A percentile compares a stretch with the other conserved stretches of the same genome.
Evolutionary conservation across 2,888 invertebrate species (phyloP).

Genomic region (Atherix ibis): DNA sequence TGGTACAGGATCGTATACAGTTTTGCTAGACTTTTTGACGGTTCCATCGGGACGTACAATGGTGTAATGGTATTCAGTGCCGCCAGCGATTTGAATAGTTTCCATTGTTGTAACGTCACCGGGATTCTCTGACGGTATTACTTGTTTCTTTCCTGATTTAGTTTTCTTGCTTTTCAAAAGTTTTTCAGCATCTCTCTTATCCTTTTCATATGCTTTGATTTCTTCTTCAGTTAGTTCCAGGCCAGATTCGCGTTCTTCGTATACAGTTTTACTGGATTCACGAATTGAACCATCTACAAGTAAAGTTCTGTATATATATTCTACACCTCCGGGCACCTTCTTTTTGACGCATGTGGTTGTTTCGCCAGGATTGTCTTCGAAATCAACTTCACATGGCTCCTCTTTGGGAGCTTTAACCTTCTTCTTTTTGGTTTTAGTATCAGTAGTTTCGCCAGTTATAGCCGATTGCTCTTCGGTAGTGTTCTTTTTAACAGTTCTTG

Average conservation of each 20-base stretch:
- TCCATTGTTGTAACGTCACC: slow-evolving; percentile 32
- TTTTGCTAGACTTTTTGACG: slow-evolving; percentile 29
- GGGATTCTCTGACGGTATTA: slow-evolving; percentile 29
- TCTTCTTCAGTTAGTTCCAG: slow-evolving; percentile 31
- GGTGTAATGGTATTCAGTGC: slow-evolving; percentile 30
- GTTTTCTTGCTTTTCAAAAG: slow-evolving; percentile 28
- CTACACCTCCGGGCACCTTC: slow-evolving; percentile 25
- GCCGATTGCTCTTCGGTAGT: slow-evolving; percentile 2
- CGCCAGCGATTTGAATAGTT: slow-evolving; percentile 29
- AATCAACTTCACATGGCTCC: slow-evolving; percentile 17
- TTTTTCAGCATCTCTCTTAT: slow-evolving; percentile 30
- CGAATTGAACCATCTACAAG: slow-evolving; percentile 27
- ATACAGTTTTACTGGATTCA: slow-evolving; percentile 29
- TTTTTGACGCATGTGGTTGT: slow-evolving; percentile 23
- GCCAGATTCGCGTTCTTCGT: slow-evolving; percentile 28
- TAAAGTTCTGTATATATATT: slow-evolving; percentile 27
- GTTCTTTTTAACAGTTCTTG: slow-evolving; percentile 7
- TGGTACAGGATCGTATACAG: slow-evolving; percentile 28
- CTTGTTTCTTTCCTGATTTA: slow-evolving; percentile 28
- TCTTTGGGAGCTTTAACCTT: slow-evolving; percentile 2
- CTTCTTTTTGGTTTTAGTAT: too few relatives aligned
- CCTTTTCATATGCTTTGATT: slow-evolving; percentile 26
- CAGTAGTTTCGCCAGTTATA: slow-evolving; percentile 18
- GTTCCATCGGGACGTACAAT: slow-evolving; percentile 30
- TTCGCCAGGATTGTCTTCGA: slow-evolving; percentile 21